Evolutionary conservation across 92 coral and sea anemone species (phyloP).

Genomic region (Palythoa caribaeorum): DNA sequence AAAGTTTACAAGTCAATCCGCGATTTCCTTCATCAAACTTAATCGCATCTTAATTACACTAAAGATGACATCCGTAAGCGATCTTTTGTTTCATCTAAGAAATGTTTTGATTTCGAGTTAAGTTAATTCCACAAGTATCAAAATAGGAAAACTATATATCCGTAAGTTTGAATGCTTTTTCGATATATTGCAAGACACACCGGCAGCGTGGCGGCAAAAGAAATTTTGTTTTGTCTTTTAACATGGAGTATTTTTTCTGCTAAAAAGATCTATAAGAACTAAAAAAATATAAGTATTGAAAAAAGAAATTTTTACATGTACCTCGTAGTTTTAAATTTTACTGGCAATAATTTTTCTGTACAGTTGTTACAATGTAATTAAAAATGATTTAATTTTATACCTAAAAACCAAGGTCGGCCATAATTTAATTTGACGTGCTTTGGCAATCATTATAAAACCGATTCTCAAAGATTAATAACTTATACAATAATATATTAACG

Average conservation of each 20-base stretch:
- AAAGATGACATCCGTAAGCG: constrained; percentile 22
- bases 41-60: constrained; percentile 38
- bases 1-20: constrained; percentile 13
- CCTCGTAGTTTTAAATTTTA: neutral
- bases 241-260: constrained; percentile 3
- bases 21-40: neutral
- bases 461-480: constrained; percentile 33
- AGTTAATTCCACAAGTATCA: constrained; percentile 36
- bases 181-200: constrained; percentile 13
- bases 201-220: neutral
- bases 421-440: constrained; percentile 49
- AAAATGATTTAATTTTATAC: neutral
- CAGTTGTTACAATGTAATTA: constrained; percentile 13
- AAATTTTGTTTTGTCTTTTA: constrained; percentile 39
- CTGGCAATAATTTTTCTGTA: neutral
- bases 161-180: neutral
- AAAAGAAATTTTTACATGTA: neutral
- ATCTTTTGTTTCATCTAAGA: constrained; percentile 29
- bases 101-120: constrained; percentile 47
- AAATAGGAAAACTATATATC: constrained; percentile 18
- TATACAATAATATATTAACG: constrained; percentile 26
- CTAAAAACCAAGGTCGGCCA: constrained; percentile 7
- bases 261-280: neutral
- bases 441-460: constrained; percentile 37
- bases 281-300: constrained; percentile 4